Conservation (phyloP, 2,797 vertebrate species). For the Neosalanx taihuensis region DNA sequence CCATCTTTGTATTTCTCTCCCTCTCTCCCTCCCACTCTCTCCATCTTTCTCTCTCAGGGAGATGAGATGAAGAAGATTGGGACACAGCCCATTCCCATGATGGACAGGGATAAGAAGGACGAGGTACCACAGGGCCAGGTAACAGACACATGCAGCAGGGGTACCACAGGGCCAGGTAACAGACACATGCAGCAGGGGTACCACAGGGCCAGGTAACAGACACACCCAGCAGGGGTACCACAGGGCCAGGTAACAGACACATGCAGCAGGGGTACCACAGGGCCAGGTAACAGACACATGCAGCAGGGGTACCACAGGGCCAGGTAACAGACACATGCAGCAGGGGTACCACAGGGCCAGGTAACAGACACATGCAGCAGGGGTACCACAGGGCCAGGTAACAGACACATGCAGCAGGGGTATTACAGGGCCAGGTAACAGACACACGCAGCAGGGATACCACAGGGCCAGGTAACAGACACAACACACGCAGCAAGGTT, state of each 20-base stretch:
- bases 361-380: too few relatives aligned
- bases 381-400: constrained; percentile 97
- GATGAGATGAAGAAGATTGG: constrained; percentile 99
- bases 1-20: neutral
- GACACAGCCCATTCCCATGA: constrained; percentile 95
- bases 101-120: constrained; percentile 96
- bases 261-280: constrained; percentile 55
- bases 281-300: constrained; percentile 87
- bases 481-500: too few relatives aligned
- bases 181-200: neutral
- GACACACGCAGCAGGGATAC: neutral
- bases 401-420: constrained; percentile 18
- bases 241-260: constrained; percentile 87
- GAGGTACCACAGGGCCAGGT: constrained; percentile 98
- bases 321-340: constrained; percentile 75
- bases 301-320: constrained; percentile 79
- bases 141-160: constrained; percentile 31
- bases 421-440: constrained; percentile 87
- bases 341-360: constrained; percentile 79
- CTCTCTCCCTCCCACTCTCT: neutral
- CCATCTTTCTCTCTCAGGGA: constrained; percentile 71
- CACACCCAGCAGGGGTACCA: neutral
- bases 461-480: constrained; percentile 85
- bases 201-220: constrained; percentile 87
- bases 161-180: constrained; percentile 87